Evolutionary conservation across 2,888 invertebrate species (phyloP).

Genomic region (Camptogramma bilineatum): DNA sequence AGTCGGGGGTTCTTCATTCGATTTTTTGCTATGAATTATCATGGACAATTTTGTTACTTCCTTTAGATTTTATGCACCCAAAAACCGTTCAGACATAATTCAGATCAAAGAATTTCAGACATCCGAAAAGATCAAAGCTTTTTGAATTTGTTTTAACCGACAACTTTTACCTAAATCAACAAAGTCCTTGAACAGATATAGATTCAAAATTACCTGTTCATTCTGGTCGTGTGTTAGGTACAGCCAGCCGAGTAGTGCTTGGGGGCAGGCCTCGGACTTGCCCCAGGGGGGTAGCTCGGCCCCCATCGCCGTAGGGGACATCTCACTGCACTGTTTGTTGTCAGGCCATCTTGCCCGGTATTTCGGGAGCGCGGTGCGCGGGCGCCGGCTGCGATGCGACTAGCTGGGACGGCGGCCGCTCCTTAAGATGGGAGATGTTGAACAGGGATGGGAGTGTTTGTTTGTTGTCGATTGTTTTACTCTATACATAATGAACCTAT

Average conservation of each 20-base stretch:
- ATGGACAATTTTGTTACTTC: too few relatives aligned
- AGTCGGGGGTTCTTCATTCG: too few relatives aligned
- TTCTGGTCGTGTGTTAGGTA: conserved; percentile 77
- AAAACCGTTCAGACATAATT: too few relatives aligned
- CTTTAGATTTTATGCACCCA: too few relatives aligned
- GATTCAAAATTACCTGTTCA: conserved; percentile 68
- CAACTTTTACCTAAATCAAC: conserved; percentile 31
- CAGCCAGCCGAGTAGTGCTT: conserved; percentile 77
- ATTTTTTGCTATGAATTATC: too few relatives aligned
- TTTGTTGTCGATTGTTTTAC: conserved; percentile 26
- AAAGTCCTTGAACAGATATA: conserved; percentile 43
- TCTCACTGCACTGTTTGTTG: conserved; percentile 51
- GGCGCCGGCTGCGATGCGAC: conserved; percentile 74
- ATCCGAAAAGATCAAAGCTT: not conserved
- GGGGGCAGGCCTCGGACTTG: conserved; percentile 70
- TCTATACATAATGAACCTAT: not conserved
- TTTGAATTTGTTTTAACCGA: conserved; percentile 1
- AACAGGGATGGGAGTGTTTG: conserved; percentile 56
- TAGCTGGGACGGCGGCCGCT: conserved; percentile 60
- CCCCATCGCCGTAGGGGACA: conserved; percentile 78
- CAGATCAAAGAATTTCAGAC: too few relatives aligned
- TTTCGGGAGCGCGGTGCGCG: conserved; percentile 80
- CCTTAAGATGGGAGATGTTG: conserved; percentile 76
- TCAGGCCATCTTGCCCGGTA: conserved; percentile 52
- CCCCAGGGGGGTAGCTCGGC: conserved; percentile 79